Evolutionary conservation across 2,113 vertebrate genomes (phyloP), one percentile per base, ranked within the genome.

Genomic region (Meriones unguiculatus): DNA sequence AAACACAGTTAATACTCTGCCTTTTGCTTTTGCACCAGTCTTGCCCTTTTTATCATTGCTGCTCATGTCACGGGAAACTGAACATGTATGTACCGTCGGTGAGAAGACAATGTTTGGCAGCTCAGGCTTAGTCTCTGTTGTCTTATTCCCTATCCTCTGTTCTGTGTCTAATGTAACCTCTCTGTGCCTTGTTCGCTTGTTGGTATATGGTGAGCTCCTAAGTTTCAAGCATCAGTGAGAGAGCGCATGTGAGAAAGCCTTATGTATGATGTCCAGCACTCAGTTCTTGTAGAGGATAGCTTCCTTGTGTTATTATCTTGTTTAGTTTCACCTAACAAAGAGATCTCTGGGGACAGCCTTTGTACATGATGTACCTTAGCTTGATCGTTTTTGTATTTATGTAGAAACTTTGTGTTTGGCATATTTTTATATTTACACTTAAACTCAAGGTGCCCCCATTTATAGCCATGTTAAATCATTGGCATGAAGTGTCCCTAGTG

Each of bases 351-450:
- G 87, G 7, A 92, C 88, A 86, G 30, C 32, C 73, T 35, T 7
- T 46, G 18, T 17, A 70, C 13, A 46, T 1, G 7, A 24, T 28
- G 24, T 25, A 35, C 1, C 24, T 91, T 14, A 87, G 38, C 28
- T 81, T 65, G 69, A 50, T 86, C 25, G 35, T 87, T 87, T 94
- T 95, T 81, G 69, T 89, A 87, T 89, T 69, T 92, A 84, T 75
- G n/a, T 35, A 32, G 38, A 86, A 32, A 67, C 91, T 91, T 67
- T 80, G 41, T 91, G 46, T 54, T 59, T 93, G 77, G 13, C 65
- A 81, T 94, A 46, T 84, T 91, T 89, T 91, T 89, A 87, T 54
- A 28, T 77, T 91, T 93, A 86, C 46, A 30, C 81, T 84, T 89
- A 95, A 96, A 62, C 20, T 85, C 52, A 80, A 89, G 22, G n/a